Base-by-base conservation (phyloP, 2,113 vertebrate species). In the Tachuris rubrigastra region DNA sequence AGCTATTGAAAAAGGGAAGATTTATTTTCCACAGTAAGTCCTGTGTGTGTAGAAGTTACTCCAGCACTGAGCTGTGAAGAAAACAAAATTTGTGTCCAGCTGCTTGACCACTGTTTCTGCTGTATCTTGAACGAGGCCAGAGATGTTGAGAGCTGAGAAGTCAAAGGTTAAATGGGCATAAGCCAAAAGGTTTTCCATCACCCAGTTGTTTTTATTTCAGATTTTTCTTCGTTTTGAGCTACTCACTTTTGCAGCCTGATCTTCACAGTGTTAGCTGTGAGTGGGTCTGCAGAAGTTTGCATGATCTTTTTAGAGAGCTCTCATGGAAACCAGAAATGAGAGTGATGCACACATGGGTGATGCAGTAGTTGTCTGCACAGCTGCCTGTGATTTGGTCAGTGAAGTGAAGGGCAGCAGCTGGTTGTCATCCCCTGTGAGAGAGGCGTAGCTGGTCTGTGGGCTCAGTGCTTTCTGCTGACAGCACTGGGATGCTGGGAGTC, bases 321-420 rank as follows among this genome's bases (percentile, higher is more conserved):
- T 65, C 41, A 21, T 33, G 30, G 42, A 37, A 66, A 59, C 73
- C 68, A 66, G 8, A 83, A 68, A 28, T 44, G 41, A 44, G 16
- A 71, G 4, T 0, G 1, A 5, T 72, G 53, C 24, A 8, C 0
- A 0, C 18, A n/a, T n/a, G n/a, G n/a, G n/a, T n/a, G n/a, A n/a
- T n/a, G n/a, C n/a, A 25, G 52, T 12, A 30, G 33, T 31, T 15
- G 19, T 28, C 47, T 47, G 27, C 23, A 10, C 23, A 56, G 20
- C 47, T 74, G 14, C 42, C 44, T 72, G 35, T 67, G 58, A 7
- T 25, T 24, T 14, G 28, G 41, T 75, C 11, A 44, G 50, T 15
- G 30, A 68, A 46, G 30, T 33, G 6, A 67, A 37, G 60, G 58
- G 18, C 59, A 77, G 59, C 50, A 46, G 8, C 6, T 33, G 14